Conservation (phyloP, 2,113 vertebrate species). For the Oncorhynchus tshawytscha region DNA sequence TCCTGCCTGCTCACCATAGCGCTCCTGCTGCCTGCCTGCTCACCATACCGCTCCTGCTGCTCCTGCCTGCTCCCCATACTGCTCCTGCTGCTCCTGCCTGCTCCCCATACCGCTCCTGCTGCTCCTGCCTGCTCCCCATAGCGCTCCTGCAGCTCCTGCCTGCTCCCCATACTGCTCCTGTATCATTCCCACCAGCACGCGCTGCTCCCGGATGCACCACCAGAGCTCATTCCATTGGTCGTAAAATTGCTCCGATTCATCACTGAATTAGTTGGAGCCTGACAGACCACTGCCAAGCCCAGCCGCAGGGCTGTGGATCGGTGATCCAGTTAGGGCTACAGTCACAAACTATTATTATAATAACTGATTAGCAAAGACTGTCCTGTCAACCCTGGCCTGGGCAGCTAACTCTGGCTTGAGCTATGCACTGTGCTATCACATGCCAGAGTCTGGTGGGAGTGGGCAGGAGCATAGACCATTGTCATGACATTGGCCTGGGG, state of each 20-base stretch:
- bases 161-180: no score
- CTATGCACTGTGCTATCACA: not conserved
- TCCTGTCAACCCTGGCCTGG: not conserved
- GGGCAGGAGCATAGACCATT: no score
- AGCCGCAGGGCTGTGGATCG: slow-evolving; percentile 3
- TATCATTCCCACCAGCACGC: no score
- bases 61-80: no score
- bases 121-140: no score
- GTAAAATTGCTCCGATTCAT: slow-evolving; percentile 71
- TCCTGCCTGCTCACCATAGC: no score
- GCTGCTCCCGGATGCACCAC: slow-evolving; percentile 20
- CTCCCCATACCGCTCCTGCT: no score
- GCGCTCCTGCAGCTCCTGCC: not conserved
- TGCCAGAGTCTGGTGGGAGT: not conserved
- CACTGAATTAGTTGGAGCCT: slow-evolving; percentile 63
- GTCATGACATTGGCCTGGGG: no score
- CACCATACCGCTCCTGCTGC: no score
- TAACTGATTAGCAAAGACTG: slow-evolving; percentile 31
- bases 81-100: no score
- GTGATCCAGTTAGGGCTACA: slow-evolving; percentile 47
- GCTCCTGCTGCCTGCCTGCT: no score
- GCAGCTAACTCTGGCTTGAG: slow-evolving; percentile 14
- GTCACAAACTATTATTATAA: slow-evolving; percentile 21
- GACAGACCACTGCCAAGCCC: slow-evolving; percentile 41
- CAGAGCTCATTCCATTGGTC: slow-evolving; percentile 55